These are phyloP conservation scores for Australoheros facetus DNA, from an alignment of 2,797 vertebrate species.

Conservation along the genomic window DNA sequence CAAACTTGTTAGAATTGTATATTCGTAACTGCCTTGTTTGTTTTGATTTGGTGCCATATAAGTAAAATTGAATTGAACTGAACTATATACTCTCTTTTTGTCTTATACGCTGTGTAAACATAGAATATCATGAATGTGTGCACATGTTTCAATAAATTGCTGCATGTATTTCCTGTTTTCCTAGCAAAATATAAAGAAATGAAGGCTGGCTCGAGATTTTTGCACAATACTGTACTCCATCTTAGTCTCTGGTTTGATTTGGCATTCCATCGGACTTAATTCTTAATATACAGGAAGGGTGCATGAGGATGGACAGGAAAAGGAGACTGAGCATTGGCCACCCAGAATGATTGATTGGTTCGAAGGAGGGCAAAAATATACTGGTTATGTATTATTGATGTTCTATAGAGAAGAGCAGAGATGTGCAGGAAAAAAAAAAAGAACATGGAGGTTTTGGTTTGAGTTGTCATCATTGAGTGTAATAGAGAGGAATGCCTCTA, in stretches of 20 bases:
- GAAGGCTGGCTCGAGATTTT: not conserved
- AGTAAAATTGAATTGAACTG: too few relatives aligned
- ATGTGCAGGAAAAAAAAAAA: conserved; percentile 47
- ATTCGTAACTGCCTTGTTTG: too few relatives aligned
- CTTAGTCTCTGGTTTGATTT: conserved; percentile 1
- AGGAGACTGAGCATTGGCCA: conserved; percentile 35
- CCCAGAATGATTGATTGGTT: conserved; percentile 70
- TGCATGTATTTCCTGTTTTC: not conserved
- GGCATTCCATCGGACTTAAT: conserved; percentile 17
- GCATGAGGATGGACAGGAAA: conserved; percentile 37
- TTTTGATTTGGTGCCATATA: too few relatives aligned
- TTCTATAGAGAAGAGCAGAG: conserved; percentile 35
- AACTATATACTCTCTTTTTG: not conserved
- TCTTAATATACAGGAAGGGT: conserved; percentile 39
- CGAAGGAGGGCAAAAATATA: conserved; percentile 70
- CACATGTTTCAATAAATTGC: not conserved
- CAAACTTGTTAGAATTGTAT: not conserved
- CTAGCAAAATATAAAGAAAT: not conserved
- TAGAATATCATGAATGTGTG: not conserved
- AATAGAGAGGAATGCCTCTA: conserved; percentile 2
- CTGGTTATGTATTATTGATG: conserved; percentile 73
- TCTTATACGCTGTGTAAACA: not conserved
- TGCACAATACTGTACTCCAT: not conserved
- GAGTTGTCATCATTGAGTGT: conserved; percentile 1
- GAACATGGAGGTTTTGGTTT: conserved; percentile 14